Base-by-base conservation (phyloP, 1,140 invertebrate genomes). In the Cherax destructor region DNA sequence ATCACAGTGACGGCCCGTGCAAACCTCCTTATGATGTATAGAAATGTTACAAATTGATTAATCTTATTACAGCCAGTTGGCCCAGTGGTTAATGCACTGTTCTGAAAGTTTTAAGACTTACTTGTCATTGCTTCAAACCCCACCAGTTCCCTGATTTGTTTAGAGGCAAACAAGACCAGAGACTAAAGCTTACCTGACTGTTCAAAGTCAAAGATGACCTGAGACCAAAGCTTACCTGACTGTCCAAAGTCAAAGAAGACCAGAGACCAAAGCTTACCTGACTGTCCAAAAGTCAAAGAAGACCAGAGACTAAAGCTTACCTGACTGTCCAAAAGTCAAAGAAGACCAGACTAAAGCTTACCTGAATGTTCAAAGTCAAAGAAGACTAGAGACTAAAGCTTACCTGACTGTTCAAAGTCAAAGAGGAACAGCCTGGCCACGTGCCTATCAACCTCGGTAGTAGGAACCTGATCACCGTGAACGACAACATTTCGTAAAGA, bases 181-280 rank as follows among this genome's bases (percentile, higher is more conserved):
- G n/a, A n/a, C n/a, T n/a, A n/a, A n/a, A n/a, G n/a, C n/a, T n/a
- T n/a, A n/a, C n/a, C n/a, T n/a, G n/a, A 56, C 6, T 56, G 52
- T 56, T 56, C 13, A 7, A 10, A 56, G 9, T 56, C 9, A 10
- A 56, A 9, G 52, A 13, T 10, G 52, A 56, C 52, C 11, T 9
- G 52, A 65, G 4, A 65, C 10, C n/a, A 72, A 49, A 50, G 50
- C 91, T 83, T 83, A 93, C 92, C 92, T 97, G 97, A 93, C 94
- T 99, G 98, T 94, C 99, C 98, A 95, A 99, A 99, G 94, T 99
- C 99, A 95, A 98, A 98, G 59, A 99, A 94, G 95, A 99, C 99
- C 84, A 99, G 94, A n/a, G n/a, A n/a, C n/a, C n/a, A n/a, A n/a
- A n/a, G n/a, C n/a, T n/a, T n/a, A n/a, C n/a, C n/a, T n/a, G n/a